Evolutionary conservation across 2,113 vertebrate genomes (phyloP).

Genomic region (Chaetodon trifascialis): DNA sequence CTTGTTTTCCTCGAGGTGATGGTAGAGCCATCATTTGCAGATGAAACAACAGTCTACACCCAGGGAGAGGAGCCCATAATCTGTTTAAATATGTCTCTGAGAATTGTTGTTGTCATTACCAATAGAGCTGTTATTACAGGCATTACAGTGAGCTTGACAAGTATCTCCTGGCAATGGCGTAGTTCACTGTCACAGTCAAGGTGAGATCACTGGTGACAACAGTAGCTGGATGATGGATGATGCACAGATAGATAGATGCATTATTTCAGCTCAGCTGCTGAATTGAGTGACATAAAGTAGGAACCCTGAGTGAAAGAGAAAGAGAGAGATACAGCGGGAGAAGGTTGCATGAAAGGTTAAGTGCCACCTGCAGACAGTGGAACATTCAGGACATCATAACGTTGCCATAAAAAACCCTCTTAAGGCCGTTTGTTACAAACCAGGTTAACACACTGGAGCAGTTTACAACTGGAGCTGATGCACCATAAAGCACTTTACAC

Average conservation of each 20-base stretch:
- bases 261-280: neutral
- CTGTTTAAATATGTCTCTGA: conserved; percentile 68
- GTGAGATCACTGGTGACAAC: conserved; percentile 43
- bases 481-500: conserved; percentile 57
- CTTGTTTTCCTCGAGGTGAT: conserved; percentile 37
- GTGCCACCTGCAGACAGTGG: conserved; percentile 63
- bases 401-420: conserved; percentile 61
- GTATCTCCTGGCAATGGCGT: conserved; percentile 29
- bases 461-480: conserved; percentile 66
- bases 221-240: conserved; percentile 36
- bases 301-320: conserved; percentile 5
- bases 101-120: conserved; percentile 64
- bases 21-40: conserved; percentile 27
- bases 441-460: conserved; percentile 64
- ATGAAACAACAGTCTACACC: conserved; percentile 57
- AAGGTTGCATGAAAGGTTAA: conserved; percentile 62
- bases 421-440: conserved; percentile 67
- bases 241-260: neutral
- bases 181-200: conserved; percentile 9
- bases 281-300: conserved; percentile 11
- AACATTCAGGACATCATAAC: conserved; percentile 52
- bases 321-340: conserved; percentile 5
- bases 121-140: conserved; percentile 70
- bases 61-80: conserved; percentile 61
- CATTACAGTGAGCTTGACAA: conserved; percentile 54